These are phyloP conservation scores for Chloroceryle amazona DNA, from an alignment of 2,797 vertebrate genomes.

Conservation along the genomic window DNA sequence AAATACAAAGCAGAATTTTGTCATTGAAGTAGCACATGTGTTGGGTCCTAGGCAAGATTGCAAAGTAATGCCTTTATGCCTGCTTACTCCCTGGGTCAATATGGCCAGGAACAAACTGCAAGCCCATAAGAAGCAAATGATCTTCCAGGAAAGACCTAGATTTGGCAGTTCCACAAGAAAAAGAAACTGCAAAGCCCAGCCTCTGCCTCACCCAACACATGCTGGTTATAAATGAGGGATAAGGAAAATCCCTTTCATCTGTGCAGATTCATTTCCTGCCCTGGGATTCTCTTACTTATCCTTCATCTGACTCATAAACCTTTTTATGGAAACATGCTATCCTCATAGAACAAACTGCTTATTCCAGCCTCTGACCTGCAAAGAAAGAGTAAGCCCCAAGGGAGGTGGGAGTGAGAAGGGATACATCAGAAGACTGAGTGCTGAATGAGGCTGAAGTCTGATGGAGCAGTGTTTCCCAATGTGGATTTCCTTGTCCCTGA, in stretches of 20 bases:
- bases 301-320: not conserved
- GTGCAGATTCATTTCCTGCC: conserved; percentile 57
- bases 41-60: not conserved
- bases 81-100: not conserved
- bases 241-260: conserved; percentile 46
- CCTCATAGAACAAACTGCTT: not conserved
- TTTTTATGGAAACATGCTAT: not conserved
- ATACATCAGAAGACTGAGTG: rapidly evolving
- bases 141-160: not conserved
- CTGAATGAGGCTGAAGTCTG: not conserved
- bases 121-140: not conserved
- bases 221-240: conserved; percentile 3
- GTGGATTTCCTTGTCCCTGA: not conserved
- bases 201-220: not conserved
- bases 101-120: not conserved
- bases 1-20: not conserved
- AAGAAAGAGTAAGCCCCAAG: not conserved
- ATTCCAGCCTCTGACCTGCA: not conserved
- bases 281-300: not conserved
- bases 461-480: not conserved
- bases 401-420: not conserved
- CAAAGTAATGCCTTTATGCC: not conserved
- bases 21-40: not conserved
- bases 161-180: conserved; percentile 7
- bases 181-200: not conserved